phyloP scores from a whole-genome alignment of 1,140 invertebrate species.

The Drosophila tropicalis region DNA sequence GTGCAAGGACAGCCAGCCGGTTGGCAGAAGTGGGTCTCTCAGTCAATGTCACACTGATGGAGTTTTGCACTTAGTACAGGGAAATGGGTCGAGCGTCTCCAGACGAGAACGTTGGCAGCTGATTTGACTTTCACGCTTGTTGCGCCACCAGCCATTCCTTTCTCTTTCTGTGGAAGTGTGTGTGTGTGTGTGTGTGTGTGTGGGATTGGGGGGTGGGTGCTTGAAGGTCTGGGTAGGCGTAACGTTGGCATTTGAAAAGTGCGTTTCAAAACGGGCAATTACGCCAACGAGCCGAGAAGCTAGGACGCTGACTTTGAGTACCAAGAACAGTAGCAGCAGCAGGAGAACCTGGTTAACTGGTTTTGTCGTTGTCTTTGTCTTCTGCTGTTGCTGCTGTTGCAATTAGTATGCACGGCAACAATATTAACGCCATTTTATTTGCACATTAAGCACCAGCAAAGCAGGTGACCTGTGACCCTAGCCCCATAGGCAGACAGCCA shows the following conservation, averaged over 20 bases:
- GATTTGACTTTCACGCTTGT: conserved; percentile 71
- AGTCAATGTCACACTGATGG: conserved; percentile 71
- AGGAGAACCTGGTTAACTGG: background rate
- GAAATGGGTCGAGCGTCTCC: background rate
- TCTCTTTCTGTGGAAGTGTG: background rate
- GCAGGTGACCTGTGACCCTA: conserved; percentile 49
- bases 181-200: background rate
- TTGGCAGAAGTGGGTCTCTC: conserved; percentile 72
- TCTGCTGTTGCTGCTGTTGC: conserved; percentile 49
- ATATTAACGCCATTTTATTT: conserved; percentile 72
- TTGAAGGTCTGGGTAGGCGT: background rate
- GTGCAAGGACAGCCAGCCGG: conserved; percentile 49
- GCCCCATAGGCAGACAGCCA: conserved; percentile 12
- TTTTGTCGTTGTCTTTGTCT: background rate
- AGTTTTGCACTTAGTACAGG: conserved; percentile 22
- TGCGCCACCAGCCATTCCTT: conserved; percentile 24
- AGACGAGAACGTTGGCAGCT: conserved; percentile 52
- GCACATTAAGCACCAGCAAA: conserved; percentile 59
- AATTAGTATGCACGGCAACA: conserved; percentile 73
- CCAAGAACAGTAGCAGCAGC: background rate
- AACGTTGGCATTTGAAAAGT: conserved; percentile 37
- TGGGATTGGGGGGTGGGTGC: no score
- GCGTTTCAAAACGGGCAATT: conserved; percentile 44
- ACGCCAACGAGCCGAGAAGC: conserved; percentile 17
- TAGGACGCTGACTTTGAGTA: conserved; percentile 5